Base-by-base conservation (phyloP, 2,888 invertebrate species). In the Apamea anceps region DNA sequence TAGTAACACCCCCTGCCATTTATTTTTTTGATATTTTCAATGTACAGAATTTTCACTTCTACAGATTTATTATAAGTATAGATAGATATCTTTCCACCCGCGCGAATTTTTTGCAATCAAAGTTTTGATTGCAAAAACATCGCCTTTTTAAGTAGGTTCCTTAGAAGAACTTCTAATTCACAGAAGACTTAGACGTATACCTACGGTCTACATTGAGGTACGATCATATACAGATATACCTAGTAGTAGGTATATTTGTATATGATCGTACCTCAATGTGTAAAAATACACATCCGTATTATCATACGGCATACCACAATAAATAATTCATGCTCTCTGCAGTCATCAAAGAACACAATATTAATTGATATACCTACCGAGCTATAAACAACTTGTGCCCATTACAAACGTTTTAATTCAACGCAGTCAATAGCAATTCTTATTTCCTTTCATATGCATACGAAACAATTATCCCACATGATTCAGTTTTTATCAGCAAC, bases 341-440 rank as follows among this genome's bases (percentile, higher is more conserved):
- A 63, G 28, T 15, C 48, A 67, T 25, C n/a, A 67, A 28, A 65
- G 18, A 28, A 42, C 28, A 60, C 15, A 8, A 51, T 60, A 45
- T 13, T 45, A 32, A 70, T 70, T 1, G 51, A 25, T 67, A 67
- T 18, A 32, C 18, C 12, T 37, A 66, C 32, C 51, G n/a, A n/a
- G 51, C 25, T 51, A 15, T 63, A 45, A 15, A 60, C 42, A 63
- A 76, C 65, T 45, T 63, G 79, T 73, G n/a, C 71, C 25, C 18
- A 63, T 82, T 71, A 15, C 60, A 75, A 77, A 73, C 70, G 60
- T 79, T 84, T 77, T 57, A 82, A 79, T 83, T 85, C 3, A 60
- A 25, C 57, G 63, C 84, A 82, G 63, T 75, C 51, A 71, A 68
- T 15, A 32, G 15, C 51, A 85, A 85, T 83, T 75, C 66, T 42